Percentiles rank a stretch among this genome's conserved stretches.
phyloP scores from a whole-genome alignment of 2,888 invertebrate genomes.

The Argyra leucocephala region DNA sequence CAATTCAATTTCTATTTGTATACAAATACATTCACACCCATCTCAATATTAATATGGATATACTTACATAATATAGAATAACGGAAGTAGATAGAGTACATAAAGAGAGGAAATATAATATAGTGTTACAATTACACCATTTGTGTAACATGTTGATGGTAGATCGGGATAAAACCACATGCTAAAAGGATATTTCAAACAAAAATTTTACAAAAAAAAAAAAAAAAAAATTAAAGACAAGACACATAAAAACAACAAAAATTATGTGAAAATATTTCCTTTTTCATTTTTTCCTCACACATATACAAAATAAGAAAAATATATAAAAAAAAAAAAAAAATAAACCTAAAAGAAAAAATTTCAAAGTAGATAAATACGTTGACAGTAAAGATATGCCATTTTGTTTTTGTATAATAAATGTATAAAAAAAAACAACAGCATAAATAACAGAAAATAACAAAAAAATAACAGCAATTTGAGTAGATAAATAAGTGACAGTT shows the following conservation, averaged over 20 bases:
- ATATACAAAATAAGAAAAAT: neutral
- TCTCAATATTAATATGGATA: no score
- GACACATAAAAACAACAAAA: no score
- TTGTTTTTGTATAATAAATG: neutral
- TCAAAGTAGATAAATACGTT: neutral
- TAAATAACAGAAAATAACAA: no score
- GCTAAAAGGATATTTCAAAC: neutral
- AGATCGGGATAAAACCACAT: neutral
- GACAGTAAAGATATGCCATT: neutral
- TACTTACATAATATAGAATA: no score
- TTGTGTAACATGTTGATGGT: neutral
- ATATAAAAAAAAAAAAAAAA: neutral
- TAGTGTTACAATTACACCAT: neutral
- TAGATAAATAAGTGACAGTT: neutral
- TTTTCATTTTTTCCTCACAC: neutral
- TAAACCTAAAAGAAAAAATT: neutral
- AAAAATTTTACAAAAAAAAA: neutral
- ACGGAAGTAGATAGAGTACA: no score
- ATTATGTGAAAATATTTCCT: neutral
- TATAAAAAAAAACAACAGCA: neutral
- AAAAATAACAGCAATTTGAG: neutral
- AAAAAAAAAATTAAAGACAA: neutral
- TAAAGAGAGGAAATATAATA: neutral
- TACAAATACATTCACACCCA: no score
- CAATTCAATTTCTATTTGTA: no score